These are phyloP conservation scores for Menura novaehollandiae DNA, from an alignment of 2,113 vertebrate genomes.

Conservation along the genomic window DNA sequence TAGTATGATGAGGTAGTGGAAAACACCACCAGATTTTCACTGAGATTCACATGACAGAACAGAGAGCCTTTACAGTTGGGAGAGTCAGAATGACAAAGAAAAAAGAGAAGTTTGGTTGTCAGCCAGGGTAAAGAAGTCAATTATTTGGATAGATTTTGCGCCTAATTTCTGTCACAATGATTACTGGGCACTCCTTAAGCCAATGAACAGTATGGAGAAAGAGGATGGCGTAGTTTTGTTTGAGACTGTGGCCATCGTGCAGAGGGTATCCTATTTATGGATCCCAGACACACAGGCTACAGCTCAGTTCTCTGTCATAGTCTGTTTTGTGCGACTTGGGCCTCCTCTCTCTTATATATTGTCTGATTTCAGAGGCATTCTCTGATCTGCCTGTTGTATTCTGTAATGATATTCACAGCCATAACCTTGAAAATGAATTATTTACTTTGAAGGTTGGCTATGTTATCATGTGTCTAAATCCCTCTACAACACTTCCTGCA, in stretches of 20 bases:
- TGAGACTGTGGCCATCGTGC: neutral
- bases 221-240: neutral
- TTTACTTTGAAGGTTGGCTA: neutral
- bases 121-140: neutral
- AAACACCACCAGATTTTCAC: neutral
- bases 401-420: neutral
- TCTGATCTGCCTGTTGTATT: neutral
- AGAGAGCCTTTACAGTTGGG: neutral
- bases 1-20: neutral
- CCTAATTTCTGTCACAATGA: neutral
- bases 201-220: fast-evolving
- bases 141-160: neutral
- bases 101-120: neutral
- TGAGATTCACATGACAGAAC: neutral
- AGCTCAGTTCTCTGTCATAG: neutral
- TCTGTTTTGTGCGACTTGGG: neutral
- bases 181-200: neutral
- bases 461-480: neutral
- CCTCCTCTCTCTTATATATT: neutral
- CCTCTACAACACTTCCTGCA: neutral
- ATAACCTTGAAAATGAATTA: conserved; percentile 15
- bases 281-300: neutral
- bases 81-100: neutral
- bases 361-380: neutral
- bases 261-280: neutral